Evolutionary conservation across 2,888 invertebrate genomes (phyloP), one percentile per base, ranked within the genome.

Genomic region (Dicranocentrus wangi): DNA sequence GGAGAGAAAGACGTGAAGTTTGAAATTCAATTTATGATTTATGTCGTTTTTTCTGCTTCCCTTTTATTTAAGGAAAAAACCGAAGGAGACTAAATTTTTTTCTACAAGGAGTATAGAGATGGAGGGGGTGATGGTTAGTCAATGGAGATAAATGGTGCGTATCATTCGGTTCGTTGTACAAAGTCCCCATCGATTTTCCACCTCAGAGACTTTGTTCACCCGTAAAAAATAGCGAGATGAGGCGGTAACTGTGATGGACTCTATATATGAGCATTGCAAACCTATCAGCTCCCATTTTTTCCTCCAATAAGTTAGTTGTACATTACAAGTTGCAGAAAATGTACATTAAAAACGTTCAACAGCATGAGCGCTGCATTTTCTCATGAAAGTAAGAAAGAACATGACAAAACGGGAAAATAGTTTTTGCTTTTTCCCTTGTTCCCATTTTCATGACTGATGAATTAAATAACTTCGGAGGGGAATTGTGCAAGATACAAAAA

Each of bases 141-240:
- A 81, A 81, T 81, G 81, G 76, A 81, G 81, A 81, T 81, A 81
- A 81, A 81, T 81, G 81, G 81, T 76, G 76, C 81, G 81, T 81
- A 81, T 81, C 81, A 76, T 81, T 76, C 60, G 71, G 81, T 81
- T 69, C 63, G 76, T 76, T 65, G 71, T 71, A 69, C 51, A 63
- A 73, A 66, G 75, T 73, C 55, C 69, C 75, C 75, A 81, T 81
- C 81, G 81, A 81, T 81, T 81, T 81, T 81, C 81, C 70, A 81
- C 75, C 73, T 63, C 73, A 73, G 28, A 63, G 73, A 32, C 27
- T 73, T 55, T 55, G 7, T 23, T 21, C 19, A 55, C 19, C 55
- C 55, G 55, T 55, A 23, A 55, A 55, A 23, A 55, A 55, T 19
- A 19, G 55, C 7, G 55, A 55, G 21, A 55, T 55, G 55, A 55